A percentile compares a stretch with the other conserved stretches of the same genome.
These are phyloP conservation scores for Apodemus agrarius DNA, from an alignment of 2,797 vertebrate species.

Conservation along the genomic window DNA sequence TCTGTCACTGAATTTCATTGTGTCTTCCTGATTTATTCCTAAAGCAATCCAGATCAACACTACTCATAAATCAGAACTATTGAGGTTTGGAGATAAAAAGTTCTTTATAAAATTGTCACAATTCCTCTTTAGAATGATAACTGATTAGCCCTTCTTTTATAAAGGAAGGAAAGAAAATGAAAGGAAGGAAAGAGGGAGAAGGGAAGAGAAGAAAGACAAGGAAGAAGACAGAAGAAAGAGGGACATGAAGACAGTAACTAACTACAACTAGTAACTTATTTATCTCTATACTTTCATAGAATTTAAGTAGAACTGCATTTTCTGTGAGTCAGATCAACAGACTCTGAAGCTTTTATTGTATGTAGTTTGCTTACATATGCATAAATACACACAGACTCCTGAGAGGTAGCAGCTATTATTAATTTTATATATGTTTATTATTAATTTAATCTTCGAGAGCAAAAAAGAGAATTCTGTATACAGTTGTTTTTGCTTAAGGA, in stretches of 20 bases:
- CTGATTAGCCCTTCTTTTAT: background rate
- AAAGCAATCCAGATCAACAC: background rate
- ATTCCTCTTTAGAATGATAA: constrained; percentile 13
- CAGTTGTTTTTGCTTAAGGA: background rate
- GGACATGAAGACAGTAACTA: background rate
- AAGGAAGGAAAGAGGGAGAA: background rate
- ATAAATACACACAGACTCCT: background rate
- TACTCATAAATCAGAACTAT: background rate
- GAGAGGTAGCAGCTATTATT: background rate
- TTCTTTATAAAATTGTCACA: background rate
- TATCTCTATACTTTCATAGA: background rate
- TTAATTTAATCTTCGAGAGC: background rate
- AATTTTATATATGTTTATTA: background rate
- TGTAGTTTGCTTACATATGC: background rate
- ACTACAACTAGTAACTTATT: background rate
- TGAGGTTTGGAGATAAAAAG: background rate
- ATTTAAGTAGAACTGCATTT: background rate
- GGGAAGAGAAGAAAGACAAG: background rate
- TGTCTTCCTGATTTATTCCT: constrained; percentile 30
- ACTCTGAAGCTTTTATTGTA: background rate
- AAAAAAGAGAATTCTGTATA: background rate
- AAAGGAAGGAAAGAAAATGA: background rate
- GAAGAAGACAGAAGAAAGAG: background rate
- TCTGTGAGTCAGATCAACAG: background rate
- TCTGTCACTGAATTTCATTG: background rate